phyloP scores from a whole-genome alignment of 2,888 invertebrate species.

The Cosmia trapezina region DNA sequence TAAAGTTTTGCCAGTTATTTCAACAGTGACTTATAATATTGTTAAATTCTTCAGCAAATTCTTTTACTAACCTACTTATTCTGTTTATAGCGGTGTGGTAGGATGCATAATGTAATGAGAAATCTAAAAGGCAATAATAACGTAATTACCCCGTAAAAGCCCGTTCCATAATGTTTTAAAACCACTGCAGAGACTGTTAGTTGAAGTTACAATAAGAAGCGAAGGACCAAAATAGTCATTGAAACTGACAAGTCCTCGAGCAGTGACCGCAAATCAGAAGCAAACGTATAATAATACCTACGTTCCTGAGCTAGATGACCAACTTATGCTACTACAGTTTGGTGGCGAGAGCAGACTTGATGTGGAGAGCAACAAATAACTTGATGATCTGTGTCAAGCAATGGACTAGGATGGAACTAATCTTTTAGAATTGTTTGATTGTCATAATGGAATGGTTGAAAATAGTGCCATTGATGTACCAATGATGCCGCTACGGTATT shows the following conservation, averaged over 20 bases:
- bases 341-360: neutral
- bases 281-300: neutral
- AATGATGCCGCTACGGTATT: neutral
- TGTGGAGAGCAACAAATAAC: no score
- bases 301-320: neutral
- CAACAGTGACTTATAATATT: slow-evolving; percentile 32
- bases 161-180: neutral
- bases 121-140: neutral
- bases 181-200: neutral
- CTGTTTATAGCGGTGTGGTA: slow-evolving; percentile 2
- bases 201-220: neutral
- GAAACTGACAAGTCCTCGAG: no score
- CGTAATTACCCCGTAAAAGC: neutral
- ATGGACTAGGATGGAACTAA: neutral
- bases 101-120: neutral
- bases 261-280: neutral
- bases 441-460: neutral
- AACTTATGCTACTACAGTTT: no score
- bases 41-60: slow-evolving; percentile 23
- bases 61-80: slow-evolving; percentile 30
- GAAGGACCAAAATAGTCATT: neutral
- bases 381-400: neutral
- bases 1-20: slow-evolving; percentile 19
- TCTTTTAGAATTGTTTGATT: neutral
- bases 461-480: neutral